These are phyloP conservation scores for Leptinotarsa lineolata DNA, from an alignment of 1,140 invertebrate genomes.

Conservation along the genomic window DNA sequence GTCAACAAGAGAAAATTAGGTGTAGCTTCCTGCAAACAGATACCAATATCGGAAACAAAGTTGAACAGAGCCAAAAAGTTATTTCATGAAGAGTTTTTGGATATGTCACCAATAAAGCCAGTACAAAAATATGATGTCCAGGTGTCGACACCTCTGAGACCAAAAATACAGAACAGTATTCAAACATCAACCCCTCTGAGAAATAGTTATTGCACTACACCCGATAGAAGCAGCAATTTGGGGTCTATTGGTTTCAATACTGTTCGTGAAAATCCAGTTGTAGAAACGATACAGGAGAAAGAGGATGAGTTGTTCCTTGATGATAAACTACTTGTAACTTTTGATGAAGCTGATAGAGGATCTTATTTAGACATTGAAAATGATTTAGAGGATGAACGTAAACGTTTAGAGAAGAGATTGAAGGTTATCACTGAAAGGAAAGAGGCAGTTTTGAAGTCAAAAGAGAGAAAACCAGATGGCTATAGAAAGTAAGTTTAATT, in stretches of 20 bases:
- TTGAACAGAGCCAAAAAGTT: conserved; percentile 39
- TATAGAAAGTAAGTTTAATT: conserved; percentile 24
- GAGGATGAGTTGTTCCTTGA: not conserved
- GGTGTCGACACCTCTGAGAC: conserved; percentile 31
- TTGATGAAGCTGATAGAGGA: conserved; percentile 28
- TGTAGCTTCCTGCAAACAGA: conserved; percentile 26
- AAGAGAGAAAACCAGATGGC: conserved; percentile 21
- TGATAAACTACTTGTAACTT: conserved; percentile 8
- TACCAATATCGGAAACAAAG: conserved; percentile 29
- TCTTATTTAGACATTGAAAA: conserved; percentile 28
- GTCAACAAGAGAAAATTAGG: conserved; percentile 35
- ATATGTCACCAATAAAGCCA: conserved; percentile 26
- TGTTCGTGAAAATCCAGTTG: conserved; percentile 34
- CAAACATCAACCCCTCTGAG: conserved; percentile 28
- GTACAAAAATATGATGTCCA: not conserved
- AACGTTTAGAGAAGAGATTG: conserved; percentile 37
- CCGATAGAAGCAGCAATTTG: conserved; percentile 9
- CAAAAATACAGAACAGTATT: conserved; percentile 25
- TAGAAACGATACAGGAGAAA: conserved; percentile 13
- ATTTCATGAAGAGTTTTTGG: conserved; percentile 40
- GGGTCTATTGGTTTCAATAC: conserved; percentile 6
- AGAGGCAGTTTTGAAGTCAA: conserved; percentile 18
- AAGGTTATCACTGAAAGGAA: conserved; percentile 32
- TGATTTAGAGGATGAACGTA: conserved; percentile 35
- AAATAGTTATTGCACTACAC: not conserved